Conservation (phyloP, 2,113 vertebrate species). For the Vicugna pacos region DNA sequence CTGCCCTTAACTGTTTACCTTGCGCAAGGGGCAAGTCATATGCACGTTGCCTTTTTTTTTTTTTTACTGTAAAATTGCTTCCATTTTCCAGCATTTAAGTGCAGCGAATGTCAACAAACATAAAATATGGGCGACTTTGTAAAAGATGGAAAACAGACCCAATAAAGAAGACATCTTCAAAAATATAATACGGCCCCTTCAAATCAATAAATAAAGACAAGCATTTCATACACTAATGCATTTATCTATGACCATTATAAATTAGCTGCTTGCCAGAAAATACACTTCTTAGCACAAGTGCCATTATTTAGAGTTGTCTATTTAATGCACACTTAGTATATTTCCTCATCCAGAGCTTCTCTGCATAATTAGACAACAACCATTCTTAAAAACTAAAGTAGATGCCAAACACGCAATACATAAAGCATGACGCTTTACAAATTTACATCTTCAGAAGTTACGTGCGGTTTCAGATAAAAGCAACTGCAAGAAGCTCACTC, state of each 20-base stretch:
- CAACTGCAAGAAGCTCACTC: conserved; percentile 84
- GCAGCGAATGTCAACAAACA: conserved; percentile 79
- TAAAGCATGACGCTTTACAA: conserved; percentile 88
- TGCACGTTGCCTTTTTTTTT: conserved; percentile 76
- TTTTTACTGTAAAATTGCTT: conserved; percentile 83
- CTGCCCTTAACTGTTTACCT: conserved; percentile 63
- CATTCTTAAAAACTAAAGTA: conserved; percentile 92
- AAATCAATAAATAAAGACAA: conserved; percentile 93
- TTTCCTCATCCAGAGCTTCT: conserved; percentile 89
- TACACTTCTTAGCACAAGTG: conserved; percentile 93
- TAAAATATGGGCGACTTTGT: conserved; percentile 86
- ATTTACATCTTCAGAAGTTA: conserved; percentile 90
- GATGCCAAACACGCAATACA: conserved; percentile 89
- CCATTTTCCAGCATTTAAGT: conserved; percentile 87
- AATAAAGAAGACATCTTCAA: conserved; percentile 89
- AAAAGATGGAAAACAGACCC: conserved; percentile 87
- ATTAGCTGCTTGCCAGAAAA: conserved; percentile 93
- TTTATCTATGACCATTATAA: conserved; percentile 93
- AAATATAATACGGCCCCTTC: conserved; percentile 89
- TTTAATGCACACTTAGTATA: conserved; percentile 93
- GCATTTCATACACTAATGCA: conserved; percentile 92
- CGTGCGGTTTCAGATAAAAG: conserved; percentile 85
- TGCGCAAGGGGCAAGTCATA: conserved; percentile 10
- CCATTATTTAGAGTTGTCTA: conserved; percentile 92
- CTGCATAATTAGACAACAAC: conserved; percentile 92